Evolutionary conservation across 2,888 invertebrate species (phyloP), one percentile per base, ranked within the genome.

Genomic region (Drosophila mettleri): DNA sequence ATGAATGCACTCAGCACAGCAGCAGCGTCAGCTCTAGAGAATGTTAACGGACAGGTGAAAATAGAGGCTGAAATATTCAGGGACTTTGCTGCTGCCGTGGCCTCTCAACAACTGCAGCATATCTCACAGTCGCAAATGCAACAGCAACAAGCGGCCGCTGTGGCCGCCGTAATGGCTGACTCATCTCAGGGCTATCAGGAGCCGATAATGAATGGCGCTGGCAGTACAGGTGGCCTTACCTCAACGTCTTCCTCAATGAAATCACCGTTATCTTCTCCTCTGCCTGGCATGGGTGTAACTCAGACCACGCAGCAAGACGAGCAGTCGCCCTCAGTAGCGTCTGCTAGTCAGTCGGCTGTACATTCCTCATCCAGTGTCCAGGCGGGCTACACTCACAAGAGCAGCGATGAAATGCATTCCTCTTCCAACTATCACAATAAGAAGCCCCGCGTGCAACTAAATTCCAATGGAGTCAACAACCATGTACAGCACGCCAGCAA

Each of bases 231-330:
- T n/a, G 84, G 84, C 27, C 65, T 91, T 7, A 88, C 91, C 24
- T 92, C 92, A 4, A 90, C 92, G 24, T 92, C 92, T 3, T 91
- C 92, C 16, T 92, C 92, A n/a, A 88, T 92, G 81, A 92, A 91
- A 66, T 92, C 92, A 1, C 91, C 91, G 8, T 63, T 91, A 22
- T 91, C 92, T 2, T 91, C 92, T 3, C 91, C 91, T 4, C 63
- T 90, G 38, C 74, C 84, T 8, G 86, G 72, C 18, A 72, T 86
- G 51, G 73, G 69, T 12, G 65, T 71, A 14, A 54, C 68, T 4
- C 63, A 65, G 3, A 6, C 39, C 16, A 7, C 45, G 4, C 27
- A 29, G 2, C 52, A 63, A 8, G 73, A 74, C 12, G 80, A 70
- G 9, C 79, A 68, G 39, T 41, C 51, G 14, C 62, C 57, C 36